Percentiles rank a stretch among this genome's conserved stretches.
phyloP scores from a whole-genome alignment of 1,140 invertebrate genomes.

The Lepidurus arcticus region DNA sequence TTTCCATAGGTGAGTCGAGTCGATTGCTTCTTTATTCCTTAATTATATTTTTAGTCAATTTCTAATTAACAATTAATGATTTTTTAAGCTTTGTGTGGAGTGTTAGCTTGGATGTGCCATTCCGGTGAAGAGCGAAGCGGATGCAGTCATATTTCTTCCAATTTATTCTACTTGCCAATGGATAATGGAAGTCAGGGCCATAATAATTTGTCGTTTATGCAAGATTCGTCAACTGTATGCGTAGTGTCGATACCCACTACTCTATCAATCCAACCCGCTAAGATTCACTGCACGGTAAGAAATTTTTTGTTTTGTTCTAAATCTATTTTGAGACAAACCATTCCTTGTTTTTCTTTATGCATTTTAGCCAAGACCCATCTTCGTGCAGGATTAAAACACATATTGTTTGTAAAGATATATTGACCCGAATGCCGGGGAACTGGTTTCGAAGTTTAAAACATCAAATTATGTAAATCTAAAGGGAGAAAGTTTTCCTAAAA shows the following conservation, averaged over 20 bases:
- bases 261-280: neutral
- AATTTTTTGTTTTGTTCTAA: neutral
- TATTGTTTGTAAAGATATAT: neutral
- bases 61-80: no score
- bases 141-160: neutral
- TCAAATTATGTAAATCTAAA: neutral
- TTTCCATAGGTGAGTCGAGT: neutral
- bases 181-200: neutral
- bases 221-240: neutral
- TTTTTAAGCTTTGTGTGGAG: neutral
- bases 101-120: neutral
- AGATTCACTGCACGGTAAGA: conserved; percentile 6
- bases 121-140: neutral
- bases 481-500: neutral
- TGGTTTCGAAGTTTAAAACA: neutral
- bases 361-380: neutral
- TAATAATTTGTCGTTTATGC: neutral
- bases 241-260: neutral
- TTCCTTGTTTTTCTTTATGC: neutral
- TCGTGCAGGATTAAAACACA: neutral
- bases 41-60: no score
- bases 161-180: neutral
- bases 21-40: neutral
- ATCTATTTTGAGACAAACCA: neutral
- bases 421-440: neutral